Evolutionary conservation across 2,113 vertebrate genomes (phyloP).

Genomic region (Salvelinus alpinus): DNA sequence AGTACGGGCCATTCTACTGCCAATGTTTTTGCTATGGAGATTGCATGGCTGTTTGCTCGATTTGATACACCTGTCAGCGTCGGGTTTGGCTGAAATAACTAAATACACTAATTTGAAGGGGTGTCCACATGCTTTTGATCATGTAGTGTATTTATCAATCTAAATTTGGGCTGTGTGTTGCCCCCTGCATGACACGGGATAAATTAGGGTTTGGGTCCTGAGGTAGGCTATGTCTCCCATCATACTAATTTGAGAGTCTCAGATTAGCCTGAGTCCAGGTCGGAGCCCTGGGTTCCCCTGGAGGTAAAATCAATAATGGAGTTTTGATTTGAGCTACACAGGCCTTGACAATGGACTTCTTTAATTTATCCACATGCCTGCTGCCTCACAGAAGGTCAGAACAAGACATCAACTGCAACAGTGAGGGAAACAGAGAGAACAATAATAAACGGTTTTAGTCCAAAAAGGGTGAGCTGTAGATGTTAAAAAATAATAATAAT

Average conservation of each 20-base stretch:
- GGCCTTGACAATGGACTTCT: conserved; percentile 78
- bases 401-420: conserved; percentile 62
- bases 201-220: conserved; percentile 83
- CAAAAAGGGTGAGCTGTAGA: conserved; percentile 6
- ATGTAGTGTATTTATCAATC: too few relatives aligned
- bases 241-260: too few relatives aligned
- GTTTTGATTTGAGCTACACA: conserved; percentile 74
- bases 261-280: too few relatives aligned
- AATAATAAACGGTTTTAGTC: conserved; percentile 54
- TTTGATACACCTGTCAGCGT: too few relatives aligned
- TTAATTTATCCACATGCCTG: conserved; percentile 65
- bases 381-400: conserved; percentile 74
- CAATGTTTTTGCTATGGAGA: too few relatives aligned
- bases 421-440: conserved; percentile 70
- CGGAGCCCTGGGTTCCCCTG: conserved; percentile 71
- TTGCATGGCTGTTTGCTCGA: too few relatives aligned
- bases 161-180: conserved; percentile 64
- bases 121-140: too few relatives aligned
- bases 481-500: conserved; percentile 7
- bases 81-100: too few relatives aligned
- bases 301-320: conserved; percentile 70
- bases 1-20: too few relatives aligned
- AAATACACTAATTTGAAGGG: too few relatives aligned
- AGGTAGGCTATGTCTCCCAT: conserved; percentile 53
- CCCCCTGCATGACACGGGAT: conserved; percentile 82